A percentile compares a stretch with the other conserved stretches of the same genome.
Evolutionary conservation across 2,797 vertebrate species (phyloP).

Genomic region (Siniperca obscura): DNA sequence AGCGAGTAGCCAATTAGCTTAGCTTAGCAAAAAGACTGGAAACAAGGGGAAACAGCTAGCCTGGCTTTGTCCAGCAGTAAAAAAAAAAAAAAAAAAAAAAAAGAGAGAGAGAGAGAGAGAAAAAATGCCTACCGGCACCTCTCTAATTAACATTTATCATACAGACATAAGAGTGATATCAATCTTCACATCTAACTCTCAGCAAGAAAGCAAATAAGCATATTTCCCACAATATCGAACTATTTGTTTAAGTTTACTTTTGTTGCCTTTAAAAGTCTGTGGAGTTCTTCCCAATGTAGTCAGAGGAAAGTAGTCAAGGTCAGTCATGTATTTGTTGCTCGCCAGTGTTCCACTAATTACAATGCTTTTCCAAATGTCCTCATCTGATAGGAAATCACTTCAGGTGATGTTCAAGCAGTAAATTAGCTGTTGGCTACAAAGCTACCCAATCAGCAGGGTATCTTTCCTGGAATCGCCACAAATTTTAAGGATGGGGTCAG

Average conservation of each 20-base stretch:
- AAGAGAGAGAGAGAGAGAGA: no score
- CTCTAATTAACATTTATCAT: not conserved
- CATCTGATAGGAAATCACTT: constrained; percentile 72
- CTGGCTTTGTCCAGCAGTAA: no score
- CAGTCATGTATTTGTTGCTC: constrained; percentile 67
- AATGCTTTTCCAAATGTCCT: constrained; percentile 63
- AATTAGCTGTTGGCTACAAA: constrained; percentile 65
- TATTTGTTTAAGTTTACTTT: constrained; percentile 3
- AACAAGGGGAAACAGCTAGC: not conserved
- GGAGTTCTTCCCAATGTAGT: constrained; percentile 14
- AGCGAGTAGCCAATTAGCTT: constrained; percentile 1
- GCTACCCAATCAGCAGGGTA: constrained; percentile 53
- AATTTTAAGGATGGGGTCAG: constrained; percentile 51
- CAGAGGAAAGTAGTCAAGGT: constrained; percentile 59
- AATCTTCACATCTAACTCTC: not conserved
- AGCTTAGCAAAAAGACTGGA: constrained; percentile 7
- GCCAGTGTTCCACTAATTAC: constrained; percentile 69
- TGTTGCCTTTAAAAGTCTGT: constrained; percentile 27
- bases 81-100: no score
- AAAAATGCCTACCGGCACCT: no score
- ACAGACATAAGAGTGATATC: not conserved
- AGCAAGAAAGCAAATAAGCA: not conserved
- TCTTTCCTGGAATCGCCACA: constrained; percentile 37
- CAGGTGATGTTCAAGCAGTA: constrained; percentile 70
- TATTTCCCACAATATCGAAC: not conserved